Evolutionary conservation across 2,113 vertebrate species (phyloP), one percentile per base, ranked within the genome.

Genomic region (Rhabdornis inornatus): DNA sequence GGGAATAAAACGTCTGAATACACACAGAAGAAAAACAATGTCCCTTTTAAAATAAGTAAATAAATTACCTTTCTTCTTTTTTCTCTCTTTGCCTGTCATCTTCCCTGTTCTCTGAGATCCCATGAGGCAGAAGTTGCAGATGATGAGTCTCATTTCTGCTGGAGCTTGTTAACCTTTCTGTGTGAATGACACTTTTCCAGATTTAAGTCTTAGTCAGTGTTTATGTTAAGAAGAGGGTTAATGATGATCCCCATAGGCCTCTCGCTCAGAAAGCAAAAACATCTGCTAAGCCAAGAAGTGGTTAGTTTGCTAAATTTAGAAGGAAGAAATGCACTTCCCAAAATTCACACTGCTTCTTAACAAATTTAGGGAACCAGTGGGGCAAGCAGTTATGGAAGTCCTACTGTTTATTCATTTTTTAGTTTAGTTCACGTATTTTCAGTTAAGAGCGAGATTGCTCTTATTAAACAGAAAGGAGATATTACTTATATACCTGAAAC

Each of bases 281-380:
- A 97, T 94, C 88, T 97, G 92, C 91, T 95, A 64, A 92, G 87
- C 93, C 91, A 97, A 93, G 94, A 95, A 96, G 87, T 91, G 92
- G 92, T 96, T 97, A 66, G 52, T 88, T 90, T 56, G 56, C 94
- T 96, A 96, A 84, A 91, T 88, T 94, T 95, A 93, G 96, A 89
- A 79, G 20, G 50, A 91, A 97, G 90, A 95, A 71, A 91, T 42
- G 71, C 65, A 79, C 93, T 95, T 94, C 93, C 85, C 92, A 94
- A 97, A 97, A 92, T 94, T 94, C 49, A 33, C 45, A 75, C 72
- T 83, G 79, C 78, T 90, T 42, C 81, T 84, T 93, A 84, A 82
- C 53, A 82, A 81, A 83, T 95, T 49, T 76, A 81, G 56, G 92
- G 76, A 84, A 45, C 35, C 19, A 37, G 11, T 47, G 31, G 64